phyloP scores from a whole-genome alignment of 2,113 vertebrate species.

The Addax nasomaculatus region DNA sequence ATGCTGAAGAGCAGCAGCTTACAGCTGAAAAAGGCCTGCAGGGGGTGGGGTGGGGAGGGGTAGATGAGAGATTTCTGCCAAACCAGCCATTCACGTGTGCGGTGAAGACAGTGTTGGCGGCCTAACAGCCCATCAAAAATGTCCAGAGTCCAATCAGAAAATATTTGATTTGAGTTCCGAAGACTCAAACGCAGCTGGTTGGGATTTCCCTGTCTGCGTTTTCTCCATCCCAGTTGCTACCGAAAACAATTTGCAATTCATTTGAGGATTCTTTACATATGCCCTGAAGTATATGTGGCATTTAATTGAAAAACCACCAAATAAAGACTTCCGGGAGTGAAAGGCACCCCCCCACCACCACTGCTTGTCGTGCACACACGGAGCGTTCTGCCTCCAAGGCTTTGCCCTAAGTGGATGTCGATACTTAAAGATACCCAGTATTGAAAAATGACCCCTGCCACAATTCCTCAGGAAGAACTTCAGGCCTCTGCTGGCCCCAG shows the following conservation, averaged over 20 bases:
- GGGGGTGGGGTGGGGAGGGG: not conserved
- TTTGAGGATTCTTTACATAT: slow-evolving; percentile 42
- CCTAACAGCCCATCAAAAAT: not conserved
- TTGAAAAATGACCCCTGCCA: not conserved
- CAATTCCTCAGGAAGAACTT: not conserved
- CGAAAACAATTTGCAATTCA: slow-evolving; percentile 49
- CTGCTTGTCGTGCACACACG: not conserved
- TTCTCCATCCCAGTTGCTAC: not conserved
- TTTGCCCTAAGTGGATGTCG: not conserved
- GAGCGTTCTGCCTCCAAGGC: not conserved
- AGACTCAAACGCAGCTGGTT: not conserved
- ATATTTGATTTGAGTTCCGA: slow-evolving; percentile 21
- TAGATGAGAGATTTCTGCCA: not conserved
- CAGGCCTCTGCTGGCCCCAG: not conserved
- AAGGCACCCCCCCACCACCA: not conserved
- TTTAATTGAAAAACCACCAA: slow-evolving; percentile 59
- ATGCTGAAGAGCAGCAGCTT: accelerated
- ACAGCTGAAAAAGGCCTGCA: not conserved
- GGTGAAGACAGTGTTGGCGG: not conserved
- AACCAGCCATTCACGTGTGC: not conserved
- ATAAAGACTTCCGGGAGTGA: not conserved
- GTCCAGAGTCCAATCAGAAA: not conserved
- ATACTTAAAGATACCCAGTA: not conserved
- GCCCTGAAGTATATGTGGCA: slow-evolving; percentile 10
- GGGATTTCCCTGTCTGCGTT: slow-evolving; percentile 24